phyloP scores from a whole-genome alignment of 2,797 vertebrate species.

The Xerus rutilus region DNA sequence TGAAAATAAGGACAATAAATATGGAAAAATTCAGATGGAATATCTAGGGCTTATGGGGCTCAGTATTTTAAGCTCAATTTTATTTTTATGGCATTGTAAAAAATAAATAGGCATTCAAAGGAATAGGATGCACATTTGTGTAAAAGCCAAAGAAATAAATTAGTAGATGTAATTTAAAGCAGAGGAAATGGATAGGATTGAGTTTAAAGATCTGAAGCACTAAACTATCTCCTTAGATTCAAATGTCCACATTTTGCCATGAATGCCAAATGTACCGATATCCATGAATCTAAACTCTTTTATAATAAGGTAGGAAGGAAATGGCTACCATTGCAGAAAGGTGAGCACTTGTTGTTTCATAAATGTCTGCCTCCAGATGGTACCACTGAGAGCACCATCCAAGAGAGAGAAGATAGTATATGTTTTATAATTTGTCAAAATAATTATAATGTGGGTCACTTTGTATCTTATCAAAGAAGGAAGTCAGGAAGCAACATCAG shows the following conservation, averaged over 20 bases:
- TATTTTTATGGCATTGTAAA: constrained; percentile 57
- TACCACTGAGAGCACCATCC: not conserved
- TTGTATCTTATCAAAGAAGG: not conserved
- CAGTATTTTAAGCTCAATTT: not conserved
- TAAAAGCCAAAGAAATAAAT: constrained; percentile 54
- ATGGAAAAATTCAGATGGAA: not conserved
- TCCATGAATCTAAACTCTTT: not conserved
- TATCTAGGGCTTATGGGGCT: not conserved
- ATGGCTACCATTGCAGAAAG: not conserved
- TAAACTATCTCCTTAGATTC: constrained; percentile 46
- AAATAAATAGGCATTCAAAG: constrained; percentile 74
- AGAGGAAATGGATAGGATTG: constrained; percentile 68
- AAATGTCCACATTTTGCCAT: constrained; percentile 18
- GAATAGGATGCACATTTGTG: not conserved
- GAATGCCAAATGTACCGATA: constrained; percentile 52
- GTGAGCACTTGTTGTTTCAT: not conserved
- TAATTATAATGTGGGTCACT: not conserved
- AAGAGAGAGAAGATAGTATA: not conserved
- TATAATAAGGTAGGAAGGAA: not conserved
- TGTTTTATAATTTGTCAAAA: not conserved
- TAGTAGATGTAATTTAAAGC: constrained; percentile 70
- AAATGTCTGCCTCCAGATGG: not conserved
- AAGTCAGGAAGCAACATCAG: not conserved
- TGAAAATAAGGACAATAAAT: constrained; percentile 65
- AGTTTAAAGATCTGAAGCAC: constrained; percentile 63